Evolutionary conservation across 2,113 vertebrate species (phyloP), one percentile per base, ranked within the genome.

Genomic region (Naja naja): DNA sequence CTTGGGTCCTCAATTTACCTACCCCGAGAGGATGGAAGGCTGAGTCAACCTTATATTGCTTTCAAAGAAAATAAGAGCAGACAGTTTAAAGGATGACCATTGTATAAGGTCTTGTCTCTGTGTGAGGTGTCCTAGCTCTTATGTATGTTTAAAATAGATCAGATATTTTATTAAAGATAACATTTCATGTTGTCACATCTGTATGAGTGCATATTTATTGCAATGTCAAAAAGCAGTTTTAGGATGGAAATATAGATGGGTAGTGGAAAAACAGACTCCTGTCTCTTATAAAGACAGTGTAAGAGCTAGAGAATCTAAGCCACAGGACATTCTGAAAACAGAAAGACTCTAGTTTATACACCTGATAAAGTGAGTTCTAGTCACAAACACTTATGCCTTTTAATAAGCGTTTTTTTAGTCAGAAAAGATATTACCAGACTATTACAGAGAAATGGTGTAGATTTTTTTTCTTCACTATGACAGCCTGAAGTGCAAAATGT

Each of bases 41-140:
- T n/a, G n/a, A n/a, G n/a, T n/a, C n/a, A n/a, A n/a, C n/a, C n/a
- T n/a, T 81, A 81, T 43, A 81, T 81, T 43, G 22, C 34, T 81
- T 39, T 22, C 43, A 81, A 18, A 27, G 88, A 94, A 94, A 22
- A 64, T 25, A 88, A 30, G 20, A 27, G 93, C 27, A 43, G 12
- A 53, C n/a, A 49, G 34, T 30, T 18, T 22, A 53, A 34, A 25
- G 53, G 30, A 52, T 25, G 53, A 85, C 53, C 92, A 88, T 47
- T 58, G 4, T 87, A n/a, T 86, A 92, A 39, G 87, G 52, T 0
- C 0, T 5, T 89, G 94, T 64, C 89, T 89, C 39, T 90, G 81
- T 30, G 0, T 91, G 6, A 81, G 55, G 10, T 11, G 34, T 85
- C 30, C 90, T 74, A 52, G 30, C 27, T 45, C 58, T 45, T 58